Percentiles rank a stretch among this genome's conserved stretches.
Conservation (phyloP, 2,113 vertebrate genomes). For the Lamprotornis superbus region DNA sequence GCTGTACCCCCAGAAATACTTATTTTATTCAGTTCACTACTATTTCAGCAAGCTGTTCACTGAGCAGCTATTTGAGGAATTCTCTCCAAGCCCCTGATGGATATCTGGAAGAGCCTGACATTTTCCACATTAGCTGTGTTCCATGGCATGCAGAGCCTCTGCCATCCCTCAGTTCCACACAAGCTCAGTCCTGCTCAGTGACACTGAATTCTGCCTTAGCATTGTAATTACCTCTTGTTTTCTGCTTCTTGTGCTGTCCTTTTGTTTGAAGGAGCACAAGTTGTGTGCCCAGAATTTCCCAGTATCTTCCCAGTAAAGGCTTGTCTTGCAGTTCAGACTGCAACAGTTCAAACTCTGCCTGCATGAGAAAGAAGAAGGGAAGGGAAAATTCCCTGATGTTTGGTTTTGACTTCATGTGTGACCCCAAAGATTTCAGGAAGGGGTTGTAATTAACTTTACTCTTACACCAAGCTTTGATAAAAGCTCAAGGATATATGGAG, state of each 20-base stretch:
- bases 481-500: neutral
- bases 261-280: neutral
- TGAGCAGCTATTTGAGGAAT: neutral
- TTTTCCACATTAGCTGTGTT: slow-evolving; percentile 7
- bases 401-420: neutral
- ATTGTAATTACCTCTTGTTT: neutral
- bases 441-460: neutral
- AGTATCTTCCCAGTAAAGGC: neutral
- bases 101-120: neutral
- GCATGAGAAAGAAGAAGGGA: neutral
- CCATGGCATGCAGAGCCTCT: neutral
- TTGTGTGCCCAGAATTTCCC: neutral
- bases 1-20: neutral
- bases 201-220: neutral
- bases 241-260: neutral
- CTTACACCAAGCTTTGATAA: neutral
- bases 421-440: neutral
- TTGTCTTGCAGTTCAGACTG: neutral
- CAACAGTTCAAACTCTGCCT: neutral
- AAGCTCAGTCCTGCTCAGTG: neutral
- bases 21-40: neutral
- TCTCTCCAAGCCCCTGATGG: neutral
- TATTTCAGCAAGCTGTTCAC: neutral
- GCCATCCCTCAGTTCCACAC: neutral
- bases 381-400: neutral